Percentiles rank a stretch among this genome's conserved stretches.
Conservation (phyloP, 2,888 invertebrate species). For the Drosophila nigricruria region DNA sequence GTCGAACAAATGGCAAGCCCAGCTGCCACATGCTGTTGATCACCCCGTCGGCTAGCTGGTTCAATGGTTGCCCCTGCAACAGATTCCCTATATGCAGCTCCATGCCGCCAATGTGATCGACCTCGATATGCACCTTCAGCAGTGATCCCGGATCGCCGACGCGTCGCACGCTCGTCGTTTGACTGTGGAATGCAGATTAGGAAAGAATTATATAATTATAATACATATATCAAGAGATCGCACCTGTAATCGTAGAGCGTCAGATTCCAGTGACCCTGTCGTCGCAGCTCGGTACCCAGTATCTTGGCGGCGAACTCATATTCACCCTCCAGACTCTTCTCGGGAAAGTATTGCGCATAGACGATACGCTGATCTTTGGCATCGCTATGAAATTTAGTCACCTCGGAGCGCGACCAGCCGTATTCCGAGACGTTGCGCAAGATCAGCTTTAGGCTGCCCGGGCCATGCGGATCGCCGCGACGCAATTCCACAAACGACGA, state of each 20-base stretch:
- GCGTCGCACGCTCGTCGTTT: constrained; percentile 86
- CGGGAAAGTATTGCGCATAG: constrained; percentile 93
- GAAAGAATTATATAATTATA: not conserved
- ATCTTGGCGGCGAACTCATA: constrained; percentile 89
- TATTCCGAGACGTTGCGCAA: constrained; percentile 91
- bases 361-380: constrained; percentile 88
- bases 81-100: constrained; percentile 92
- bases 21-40: constrained; percentile 94
- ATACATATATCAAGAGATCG: too few relatives aligned
- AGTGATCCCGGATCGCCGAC: constrained; percentile 85
- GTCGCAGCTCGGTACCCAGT: constrained; percentile 88
- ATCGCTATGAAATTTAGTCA: constrained; percentile 91
- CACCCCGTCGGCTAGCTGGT: constrained; percentile 89
- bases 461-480: constrained; percentile 88
- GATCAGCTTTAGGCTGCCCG: constrained; percentile 89
- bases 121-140: constrained; percentile 89
- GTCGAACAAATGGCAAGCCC: constrained; percentile 90
- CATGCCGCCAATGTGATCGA: constrained; percentile 91
- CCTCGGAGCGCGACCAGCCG: constrained; percentile 91
- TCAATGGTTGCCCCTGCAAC: constrained; percentile 88
- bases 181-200: constrained; percentile 71
- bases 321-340: constrained; percentile 90
- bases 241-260: constrained; percentile 89
- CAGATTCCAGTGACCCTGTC: constrained; percentile 91
- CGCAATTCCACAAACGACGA: constrained; percentile 88